Conservation (phyloP, 2,888 invertebrate species). For the Saturnia pavonia region DNA sequence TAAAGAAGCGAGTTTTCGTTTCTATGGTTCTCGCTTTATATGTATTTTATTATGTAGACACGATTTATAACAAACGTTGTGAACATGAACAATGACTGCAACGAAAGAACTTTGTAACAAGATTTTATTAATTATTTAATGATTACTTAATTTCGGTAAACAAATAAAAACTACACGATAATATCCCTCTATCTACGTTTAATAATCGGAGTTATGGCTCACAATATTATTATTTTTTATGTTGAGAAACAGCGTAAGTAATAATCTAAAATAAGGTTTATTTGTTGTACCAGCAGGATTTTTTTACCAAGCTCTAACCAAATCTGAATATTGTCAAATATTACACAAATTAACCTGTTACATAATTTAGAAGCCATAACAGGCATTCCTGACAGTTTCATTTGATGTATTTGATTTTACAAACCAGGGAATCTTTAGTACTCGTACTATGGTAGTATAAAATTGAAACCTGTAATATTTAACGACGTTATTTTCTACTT, state of each 20-base stretch:
- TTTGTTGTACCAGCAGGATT: neutral
- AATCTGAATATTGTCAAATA: no score
- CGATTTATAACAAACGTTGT: no score
- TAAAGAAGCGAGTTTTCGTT: no score
- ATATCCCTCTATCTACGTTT: neutral
- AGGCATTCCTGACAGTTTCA: neutral
- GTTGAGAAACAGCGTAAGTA: neutral
- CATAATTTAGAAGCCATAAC: neutral
- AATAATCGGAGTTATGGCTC: neutral
- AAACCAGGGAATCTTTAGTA: neutral
- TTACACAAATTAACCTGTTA: neutral
- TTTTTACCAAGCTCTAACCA: no score
- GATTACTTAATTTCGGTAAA: neutral
- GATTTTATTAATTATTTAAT: neutral
- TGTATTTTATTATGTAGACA: neutral
- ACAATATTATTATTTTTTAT: neutral
- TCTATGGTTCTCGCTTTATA: neutral
- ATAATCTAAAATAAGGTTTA: neutral
- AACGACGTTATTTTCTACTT: neutral
- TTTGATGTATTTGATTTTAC: neutral
- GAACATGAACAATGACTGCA: no score
- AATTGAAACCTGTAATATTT: constrained; percentile 5
- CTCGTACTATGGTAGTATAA: neutral
- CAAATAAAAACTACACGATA: neutral
- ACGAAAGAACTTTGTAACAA: neutral